Base-by-base conservation (phyloP, 2,888 invertebrate genomes). In the Geotrupes spiniger region DNA sequence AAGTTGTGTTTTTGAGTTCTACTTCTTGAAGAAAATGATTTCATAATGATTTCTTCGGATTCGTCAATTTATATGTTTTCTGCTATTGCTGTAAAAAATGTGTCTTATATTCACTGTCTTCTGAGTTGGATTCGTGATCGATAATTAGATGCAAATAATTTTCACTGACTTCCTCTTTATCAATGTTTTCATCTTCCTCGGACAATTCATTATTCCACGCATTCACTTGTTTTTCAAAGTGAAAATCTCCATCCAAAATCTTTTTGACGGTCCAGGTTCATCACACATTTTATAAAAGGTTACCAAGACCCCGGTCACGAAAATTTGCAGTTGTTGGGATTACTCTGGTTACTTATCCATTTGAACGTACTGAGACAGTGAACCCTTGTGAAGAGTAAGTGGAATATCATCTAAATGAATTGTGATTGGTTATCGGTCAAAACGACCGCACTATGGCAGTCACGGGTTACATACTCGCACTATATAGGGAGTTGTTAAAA, bases 231-330 rank as follows among this genome's bases (percentile, higher is more conserved):
- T 26, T 26, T 27, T 40, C n/a, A 40, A 26, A 40, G 6, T 21
- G 26, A 12, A 11, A 2, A 25, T 40, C 40, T 12, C 25, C 25
- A 26, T 26, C 10, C 40, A 4, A 2, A 40, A 21, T 26, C 26
- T 40, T 40, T 40, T 40, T 25, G 39, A 39, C 3, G 39, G 26
- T 39, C 21, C 39, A 21, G 21, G 11, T 12, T 36, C n/a, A 36
- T 36, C 11, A 36, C 4, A n/a, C 3, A 36, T 36, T 37, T 37
- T 12, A 10, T 15, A 8, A 37, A 12, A 4, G 11, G 14, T 36
- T 4, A 10, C n/a, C 11, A 15, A n/a, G n/a, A n/a, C n/a, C n/a
- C n/a, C n/a, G n/a, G n/a, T n/a, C n/a, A n/a, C n/a, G n/a, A n/a
- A n/a, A n/a, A n/a, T n/a, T n/a, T n/a, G n/a, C n/a, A n/a, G n/a